phyloP scores from a whole-genome alignment of 2,113 vertebrate species.

The Columbina picui region DNA sequence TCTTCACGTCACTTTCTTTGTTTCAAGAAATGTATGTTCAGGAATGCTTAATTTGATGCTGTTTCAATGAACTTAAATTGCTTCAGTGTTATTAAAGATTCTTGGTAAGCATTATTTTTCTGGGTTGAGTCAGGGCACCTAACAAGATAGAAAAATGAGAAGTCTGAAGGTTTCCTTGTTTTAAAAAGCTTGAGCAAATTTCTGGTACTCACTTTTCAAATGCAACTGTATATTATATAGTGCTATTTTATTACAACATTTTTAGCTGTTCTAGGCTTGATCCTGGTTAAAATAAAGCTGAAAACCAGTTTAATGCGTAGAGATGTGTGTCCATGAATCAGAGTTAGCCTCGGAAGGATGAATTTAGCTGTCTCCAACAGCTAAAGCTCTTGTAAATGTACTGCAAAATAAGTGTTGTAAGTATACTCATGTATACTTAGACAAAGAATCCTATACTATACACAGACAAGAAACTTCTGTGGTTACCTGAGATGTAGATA shows the following conservation, averaged over 20 bases:
- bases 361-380: neutral
- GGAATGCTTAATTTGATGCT: neutral
- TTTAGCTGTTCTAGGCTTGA: neutral
- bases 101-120: neutral
- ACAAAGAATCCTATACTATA: neutral
- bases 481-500: neutral
- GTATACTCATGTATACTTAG: neutral
- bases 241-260: neutral
- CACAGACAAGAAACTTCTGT: neutral
- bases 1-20: neutral
- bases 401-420: neutral
- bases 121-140: neutral
- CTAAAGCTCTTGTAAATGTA: neutral
- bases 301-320: neutral
- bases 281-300: neutral
- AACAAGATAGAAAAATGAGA: conserved; percentile 1
- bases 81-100: neutral
- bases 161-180: neutral
- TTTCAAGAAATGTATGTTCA: neutral
- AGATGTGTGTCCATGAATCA: neutral
- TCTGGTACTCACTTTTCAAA: neutral
- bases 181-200: conserved; percentile 30
- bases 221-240: neutral
- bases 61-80: neutral
- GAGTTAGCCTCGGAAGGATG: neutral